Base-by-base conservation (phyloP, 23 tunicate genomes). In the Ciona savignyi region DNA sequence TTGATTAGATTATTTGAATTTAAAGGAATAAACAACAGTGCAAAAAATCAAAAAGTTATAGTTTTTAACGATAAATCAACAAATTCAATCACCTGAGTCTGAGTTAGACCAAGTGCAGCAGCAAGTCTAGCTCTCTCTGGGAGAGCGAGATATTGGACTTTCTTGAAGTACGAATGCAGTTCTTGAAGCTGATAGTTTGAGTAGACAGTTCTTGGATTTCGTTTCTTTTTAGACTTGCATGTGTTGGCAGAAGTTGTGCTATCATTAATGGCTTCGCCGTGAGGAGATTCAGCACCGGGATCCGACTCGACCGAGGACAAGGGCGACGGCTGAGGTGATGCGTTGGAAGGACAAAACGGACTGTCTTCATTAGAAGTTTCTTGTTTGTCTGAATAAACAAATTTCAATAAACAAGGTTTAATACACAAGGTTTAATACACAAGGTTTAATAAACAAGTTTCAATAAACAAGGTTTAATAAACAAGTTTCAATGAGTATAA, bases 61-160 rank as follows among this genome's bases (percentile, higher is more conserved):
- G n/a, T n/a, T n/a, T n/a, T n/a, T n/a, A n/a, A n/a, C n/a, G n/a
- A n/a, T n/a, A n/a, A n/a, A n/a, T n/a, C n/a, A n/a, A n/a, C n/a
- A n/a, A n/a, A n/a, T 23, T 25, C 15, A 68, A 3, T 75, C 75
- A 87, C 94, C 94, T 87, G 94, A 56, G 94, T 87, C 56, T 87
- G 94, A 25, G 94, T 87, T 20, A 87, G 81, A 0, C 94, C 94
- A 11, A 87, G 80, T 51, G 77, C 73, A 2, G 94, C 94, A 34
- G 94, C 94, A 21, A 87, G 82, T 71, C 85, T 80, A 3, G 94
- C 94, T 3, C 94, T 61, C 35, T 87, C 94, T 22, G 94, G 94
- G 27, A 87, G 56, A 21, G 94, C 94, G 32, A 87, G 67, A 30
- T 87, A 87, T 67, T 87, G 94, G 11, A 87, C 77, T 60, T 87